Conservation (phyloP, 1,140 invertebrate genomes). For the Medauroidea extradentata region DNA sequence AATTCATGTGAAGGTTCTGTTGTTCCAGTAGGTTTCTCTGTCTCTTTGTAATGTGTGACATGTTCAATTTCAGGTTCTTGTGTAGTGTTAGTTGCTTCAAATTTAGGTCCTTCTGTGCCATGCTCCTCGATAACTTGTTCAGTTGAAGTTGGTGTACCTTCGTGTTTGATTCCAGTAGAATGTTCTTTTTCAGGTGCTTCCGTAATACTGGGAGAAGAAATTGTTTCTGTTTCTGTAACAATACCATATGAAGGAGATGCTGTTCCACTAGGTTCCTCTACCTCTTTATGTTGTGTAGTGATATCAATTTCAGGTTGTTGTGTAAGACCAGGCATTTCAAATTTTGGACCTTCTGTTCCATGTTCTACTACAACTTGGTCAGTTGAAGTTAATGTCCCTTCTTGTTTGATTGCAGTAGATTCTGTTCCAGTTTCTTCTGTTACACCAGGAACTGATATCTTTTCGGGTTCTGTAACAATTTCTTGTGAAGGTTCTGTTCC, state of each 20-base stretch:
- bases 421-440: slow-evolving; percentile 2
- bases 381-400: neutral
- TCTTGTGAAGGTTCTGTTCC: too few relatives aligned
- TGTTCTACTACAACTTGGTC: too few relatives aligned
- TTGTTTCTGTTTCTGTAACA: too few relatives aligned
- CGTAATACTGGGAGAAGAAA: too few relatives aligned
- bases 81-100: slow-evolving; percentile 26
- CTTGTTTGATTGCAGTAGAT: neutral
- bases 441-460: neutral
- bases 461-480: too few relatives aligned
- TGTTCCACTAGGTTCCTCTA: slow-evolving; percentile 10
- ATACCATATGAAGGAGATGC: neutral
- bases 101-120: too few relatives aligned
- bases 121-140: too few relatives aligned
- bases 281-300: slow-evolving; percentile 7
- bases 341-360: too few relatives aligned
- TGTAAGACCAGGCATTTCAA: slow-evolving; percentile 1
- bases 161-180: too few relatives aligned
- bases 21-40: slow-evolving; percentile 4
- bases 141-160: too few relatives aligned
- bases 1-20: too few relatives aligned
- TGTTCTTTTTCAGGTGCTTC: too few relatives aligned
- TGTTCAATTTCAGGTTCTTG: slow-evolving; percentile 25
- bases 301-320: slow-evolving; percentile 15
- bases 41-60: slow-evolving; percentile 9